Conservation (phyloP, 1,140 invertebrate species). For the Zaprionus africanus region DNA sequence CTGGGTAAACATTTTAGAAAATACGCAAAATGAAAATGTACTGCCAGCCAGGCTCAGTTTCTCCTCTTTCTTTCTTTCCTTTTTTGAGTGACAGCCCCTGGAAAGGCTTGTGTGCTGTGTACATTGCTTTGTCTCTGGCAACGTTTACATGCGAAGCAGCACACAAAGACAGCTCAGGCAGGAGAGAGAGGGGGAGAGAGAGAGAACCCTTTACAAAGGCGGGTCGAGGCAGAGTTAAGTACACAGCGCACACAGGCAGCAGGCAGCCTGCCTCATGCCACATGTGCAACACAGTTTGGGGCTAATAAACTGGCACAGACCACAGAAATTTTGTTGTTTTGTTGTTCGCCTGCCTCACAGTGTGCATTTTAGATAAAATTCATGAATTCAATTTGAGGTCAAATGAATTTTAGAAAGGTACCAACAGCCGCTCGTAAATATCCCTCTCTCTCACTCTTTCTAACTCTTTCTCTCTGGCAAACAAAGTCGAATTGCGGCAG, state of each 20-base stretch:
- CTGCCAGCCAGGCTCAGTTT: not conserved
- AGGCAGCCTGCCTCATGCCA: constrained; percentile 1
- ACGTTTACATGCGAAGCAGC: constrained; percentile 40
- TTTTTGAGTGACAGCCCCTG: constrained; percentile 59
- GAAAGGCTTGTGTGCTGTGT: constrained; percentile 12
- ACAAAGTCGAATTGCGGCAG: not conserved
- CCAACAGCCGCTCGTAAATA: constrained; percentile 20
- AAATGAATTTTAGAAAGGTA: constrained; percentile 46
- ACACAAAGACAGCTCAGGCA: not conserved
- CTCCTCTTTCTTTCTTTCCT: not conserved
- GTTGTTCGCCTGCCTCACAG: constrained; percentile 5
- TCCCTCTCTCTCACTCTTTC: not conserved
- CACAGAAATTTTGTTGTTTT: constrained; percentile 15
- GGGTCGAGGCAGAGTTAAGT: constrained; percentile 1
- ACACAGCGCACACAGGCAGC: not conserved
- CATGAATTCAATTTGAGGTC: constrained; percentile 52
- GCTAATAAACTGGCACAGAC: constrained; percentile 59
- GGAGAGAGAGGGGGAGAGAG: not conserved
- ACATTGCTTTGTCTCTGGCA: constrained; percentile 20
- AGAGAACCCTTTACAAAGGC: not conserved
- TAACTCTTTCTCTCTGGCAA: not conserved
- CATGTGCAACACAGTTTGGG: constrained; percentile 41
- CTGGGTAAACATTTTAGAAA: constrained; percentile 35
- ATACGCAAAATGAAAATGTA: constrained; percentile 35
- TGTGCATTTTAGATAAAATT: constrained; percentile 66